Percentiles rank a stretch among this genome's conserved stretches.
Evolutionary conservation across 2,113 vertebrate genomes (phyloP).

Genomic region (Gyps fulvus): DNA sequence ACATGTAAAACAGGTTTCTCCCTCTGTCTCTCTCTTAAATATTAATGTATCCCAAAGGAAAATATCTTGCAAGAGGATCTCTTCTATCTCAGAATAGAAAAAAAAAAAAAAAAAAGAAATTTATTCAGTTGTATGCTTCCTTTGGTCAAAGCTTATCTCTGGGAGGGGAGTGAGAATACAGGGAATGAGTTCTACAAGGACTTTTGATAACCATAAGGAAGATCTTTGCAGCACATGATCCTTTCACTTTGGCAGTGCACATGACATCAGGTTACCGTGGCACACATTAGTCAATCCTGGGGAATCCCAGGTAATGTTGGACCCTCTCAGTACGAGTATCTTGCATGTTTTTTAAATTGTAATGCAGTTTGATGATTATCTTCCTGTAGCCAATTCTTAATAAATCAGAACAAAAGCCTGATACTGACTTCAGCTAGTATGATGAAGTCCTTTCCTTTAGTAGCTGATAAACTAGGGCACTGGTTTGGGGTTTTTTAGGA

Average conservation of each 20-base stretch:
- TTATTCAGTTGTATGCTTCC: background rate
- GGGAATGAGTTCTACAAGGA: background rate
- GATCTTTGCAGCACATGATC: background rate
- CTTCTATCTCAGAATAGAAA: background rate
- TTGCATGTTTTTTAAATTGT: background rate
- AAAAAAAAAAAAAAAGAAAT: background rate
- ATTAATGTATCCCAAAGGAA: background rate
- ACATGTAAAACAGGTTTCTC: background rate
- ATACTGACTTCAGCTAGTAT: background rate
- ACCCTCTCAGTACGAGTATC: background rate
- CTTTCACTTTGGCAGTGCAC: background rate
- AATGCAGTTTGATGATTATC: background rate
- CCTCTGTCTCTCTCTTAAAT: background rate
- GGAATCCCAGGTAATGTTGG: background rate
- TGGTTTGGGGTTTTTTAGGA: background rate
- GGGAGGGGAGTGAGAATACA: background rate
- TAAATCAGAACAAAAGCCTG: background rate
- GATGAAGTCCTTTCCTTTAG: background rate
- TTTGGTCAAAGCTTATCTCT: background rate
- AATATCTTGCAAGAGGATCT: background rate
- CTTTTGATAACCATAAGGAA: background rate
- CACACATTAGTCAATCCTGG: background rate
- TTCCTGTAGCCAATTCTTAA: background rate
- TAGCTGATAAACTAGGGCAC: background rate
- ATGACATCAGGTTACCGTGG: background rate